Evolutionary conservation across 2,113 vertebrate species (phyloP), one percentile per base, ranked within the genome.

Genomic region (Hypocryptadius cinnamomeus): DNA sequence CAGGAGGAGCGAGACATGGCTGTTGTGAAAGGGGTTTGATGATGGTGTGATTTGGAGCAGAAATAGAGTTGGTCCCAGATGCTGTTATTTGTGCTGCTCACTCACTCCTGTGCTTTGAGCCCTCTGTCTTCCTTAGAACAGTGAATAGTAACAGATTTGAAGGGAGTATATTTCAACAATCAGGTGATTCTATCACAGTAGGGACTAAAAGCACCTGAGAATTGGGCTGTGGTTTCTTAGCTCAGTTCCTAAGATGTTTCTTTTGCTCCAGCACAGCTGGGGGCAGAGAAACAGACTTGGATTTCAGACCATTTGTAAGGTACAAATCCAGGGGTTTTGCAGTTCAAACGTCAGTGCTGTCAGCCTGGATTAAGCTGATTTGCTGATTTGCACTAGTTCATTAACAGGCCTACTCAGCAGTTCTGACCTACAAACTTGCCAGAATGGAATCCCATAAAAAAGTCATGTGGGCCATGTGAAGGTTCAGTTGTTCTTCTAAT

Each of bases 331-430:
- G 69, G 85, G 87, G 68, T 44, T 92, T 93, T 94, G 48, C 82
- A 83, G 87, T 66, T 94, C 37, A 40, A 84, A 61, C 65, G 27
- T 76, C 4, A 16, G 33, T 15, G 18, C 91, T 96, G 86, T 96
- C 90, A 86, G 90, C 61, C 53, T 93, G 88, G 82, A 95, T 95
- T 95, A 95, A 93, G 37, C 30, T 76, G 87, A 93, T 88, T 78
- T 95, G 91, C 87, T 96, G 95, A 95, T 76, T 71, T 85, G 87
- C 11, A 25, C 40, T 83, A 73, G 77, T 87, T 96, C 85, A 88
- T 90, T 94, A 92, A 68, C 70, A 45, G 69, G 14, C 48, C 45
- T 74, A 37, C 72, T 90, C 90, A 95, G 94, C 92, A 85, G 27
- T 96, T 88, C 85, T 93, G 77, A 84, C 90, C 85, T 95, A 71